Evolutionary conservation across 2,888 invertebrate species (phyloP), one percentile per base, ranked within the genome.

Genomic region (Onthophagus sagittarius): DNA sequence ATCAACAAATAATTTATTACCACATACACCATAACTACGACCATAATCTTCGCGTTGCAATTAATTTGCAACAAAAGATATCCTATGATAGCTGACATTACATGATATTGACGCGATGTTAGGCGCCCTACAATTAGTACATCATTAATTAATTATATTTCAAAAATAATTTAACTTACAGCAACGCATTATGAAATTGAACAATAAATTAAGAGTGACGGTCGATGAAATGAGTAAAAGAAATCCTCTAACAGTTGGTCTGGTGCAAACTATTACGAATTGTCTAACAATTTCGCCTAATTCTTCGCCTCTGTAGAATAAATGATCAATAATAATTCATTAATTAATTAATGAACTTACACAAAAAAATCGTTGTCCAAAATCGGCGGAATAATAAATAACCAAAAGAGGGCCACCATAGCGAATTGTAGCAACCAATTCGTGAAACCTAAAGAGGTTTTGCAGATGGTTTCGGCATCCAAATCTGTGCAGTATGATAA

Each of bases 131-230:
- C 5, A 71, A 65, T 73, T 73, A 15, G 31, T n/a, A 53, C 1
- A 32, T 5, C 15, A 31, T 6, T 63, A 72, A 14, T 23, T 69
- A 1, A 33, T 9, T 15, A 33, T 63, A 13, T 63, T 63, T 63
- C 14, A 32, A 70, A 62, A 23, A 31, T 70, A 32, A 69, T 11
- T 31, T 9, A 15, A 71, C 73, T 67, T 73, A 78, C 78, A 71
- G 72, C 64, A 74, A 14, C 77, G 76, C 15, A 73, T 74, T 5
- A 73, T 62, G 5, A 77, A 9, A 74, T 76, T 75, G 70, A 78
- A 79, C n/a, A 77, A 15, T 13, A 77, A 53, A 74, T 77, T 78
- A 15, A 77, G 72, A n/a, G 73, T 15, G 11, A 78, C 71, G 31
- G 77, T 62, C 65, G 76, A 75, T 6, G 71, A 62, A 32, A 78